Evolutionary conservation across 2,888 invertebrate genomes (phyloP).

Genomic region (Pecten maximus): DNA sequence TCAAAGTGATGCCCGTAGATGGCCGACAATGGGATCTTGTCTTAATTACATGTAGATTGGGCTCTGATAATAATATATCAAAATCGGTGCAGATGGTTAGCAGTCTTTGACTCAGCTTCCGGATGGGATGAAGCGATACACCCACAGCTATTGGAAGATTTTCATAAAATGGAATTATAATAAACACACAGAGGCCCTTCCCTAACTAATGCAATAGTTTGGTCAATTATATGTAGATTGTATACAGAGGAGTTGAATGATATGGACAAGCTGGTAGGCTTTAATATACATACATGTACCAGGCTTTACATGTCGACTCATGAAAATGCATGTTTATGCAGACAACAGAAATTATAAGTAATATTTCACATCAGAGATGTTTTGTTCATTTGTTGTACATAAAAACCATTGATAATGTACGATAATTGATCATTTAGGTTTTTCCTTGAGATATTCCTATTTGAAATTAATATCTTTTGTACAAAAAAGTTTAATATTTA

Average conservation of each 20-base stretch:
- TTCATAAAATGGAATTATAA: constrained; percentile 26
- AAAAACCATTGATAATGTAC: too few relatives aligned
- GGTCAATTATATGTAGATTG: neutral
- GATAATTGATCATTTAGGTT: too few relatives aligned
- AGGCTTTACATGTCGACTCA: neutral
- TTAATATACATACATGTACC: neutral
- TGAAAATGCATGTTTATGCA: neutral
- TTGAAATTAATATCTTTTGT: too few relatives aligned
- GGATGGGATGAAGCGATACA: neutral
- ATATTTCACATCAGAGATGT: too few relatives aligned
- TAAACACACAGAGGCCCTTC: neutral
- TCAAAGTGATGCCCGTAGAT: neutral
- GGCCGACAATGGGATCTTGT: neutral
- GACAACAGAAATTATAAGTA: neutral
- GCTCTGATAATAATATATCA: neutral
- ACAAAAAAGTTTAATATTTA: too few relatives aligned
- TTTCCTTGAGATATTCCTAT: too few relatives aligned
- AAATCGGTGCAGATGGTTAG: constrained; percentile 12
- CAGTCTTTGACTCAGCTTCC: constrained; percentile 21
- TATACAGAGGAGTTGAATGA: neutral
- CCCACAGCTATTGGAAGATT: neutral
- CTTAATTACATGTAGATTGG: neutral
- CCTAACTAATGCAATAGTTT: neutral
- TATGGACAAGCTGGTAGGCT: neutral
- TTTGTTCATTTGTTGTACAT: too few relatives aligned